These are phyloP conservation scores for Zosterops borbonicus DNA, from an alignment of 2,113 vertebrate genomes.

Conservation along the genomic window DNA sequence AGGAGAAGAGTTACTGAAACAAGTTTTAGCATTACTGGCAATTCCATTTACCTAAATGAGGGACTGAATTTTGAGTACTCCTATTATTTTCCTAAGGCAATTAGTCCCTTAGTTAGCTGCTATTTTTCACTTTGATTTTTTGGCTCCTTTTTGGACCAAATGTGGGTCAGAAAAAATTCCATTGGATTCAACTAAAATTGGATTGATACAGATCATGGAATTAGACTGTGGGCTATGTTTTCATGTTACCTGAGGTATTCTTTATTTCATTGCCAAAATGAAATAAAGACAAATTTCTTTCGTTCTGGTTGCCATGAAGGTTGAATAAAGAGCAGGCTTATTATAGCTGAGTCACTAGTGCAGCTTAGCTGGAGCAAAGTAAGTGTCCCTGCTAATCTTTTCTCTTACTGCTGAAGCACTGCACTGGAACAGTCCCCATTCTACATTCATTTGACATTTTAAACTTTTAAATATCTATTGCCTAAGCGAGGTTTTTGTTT, in stretches of 20 bases:
- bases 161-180: slow-evolving; percentile 19
- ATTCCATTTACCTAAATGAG: not conserved
- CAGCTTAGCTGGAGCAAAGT: slow-evolving; percentile 5
- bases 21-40: not conserved
- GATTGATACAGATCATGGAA: not conserved
- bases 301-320: not conserved
- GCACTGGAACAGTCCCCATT: not conserved
- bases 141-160: not conserved
- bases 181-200: not conserved
- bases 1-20: not conserved
- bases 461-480: not conserved
- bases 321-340: slow-evolving; percentile 5
- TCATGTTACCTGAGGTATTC: not conserved
- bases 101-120: not conserved
- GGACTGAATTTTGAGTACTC: not conserved
- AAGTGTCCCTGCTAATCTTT: slow-evolving; percentile 1
- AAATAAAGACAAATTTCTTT: not conserved
- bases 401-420: not conserved
- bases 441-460: not conserved
- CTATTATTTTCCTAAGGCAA: not conserved
- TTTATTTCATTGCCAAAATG: slow-evolving; percentile 34
- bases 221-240: not conserved
- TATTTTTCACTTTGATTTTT: not conserved
- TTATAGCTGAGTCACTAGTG: slow-evolving; percentile 33
- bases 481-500: not conserved